A percentile compares a stretch with the other conserved stretches of the same genome.
Conservation (phyloP, 2,888 invertebrate genomes). For the Eupithecia vulgata region DNA sequence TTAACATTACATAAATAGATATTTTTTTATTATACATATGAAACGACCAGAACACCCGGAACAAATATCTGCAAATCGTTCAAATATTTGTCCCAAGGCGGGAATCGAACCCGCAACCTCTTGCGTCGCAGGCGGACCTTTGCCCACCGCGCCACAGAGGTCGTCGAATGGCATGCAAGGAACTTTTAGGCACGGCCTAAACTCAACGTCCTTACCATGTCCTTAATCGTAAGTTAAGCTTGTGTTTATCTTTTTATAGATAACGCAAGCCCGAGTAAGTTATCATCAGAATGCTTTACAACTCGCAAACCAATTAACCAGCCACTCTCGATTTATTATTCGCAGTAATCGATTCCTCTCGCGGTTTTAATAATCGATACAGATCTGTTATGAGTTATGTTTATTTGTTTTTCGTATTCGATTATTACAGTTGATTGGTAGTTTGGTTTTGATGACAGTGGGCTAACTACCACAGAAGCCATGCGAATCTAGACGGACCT, state of each 20-base stretch:
- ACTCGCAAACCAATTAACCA: slow-evolving; percentile 77
- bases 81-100: too few relatives aligned
- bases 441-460: slow-evolving; percentile 49
- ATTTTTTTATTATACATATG: too few relatives aligned
- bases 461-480: background rate
- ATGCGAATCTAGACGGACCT: background rate
- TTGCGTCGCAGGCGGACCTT: too few relatives aligned
- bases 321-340: slow-evolving; percentile 65
- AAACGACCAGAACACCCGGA: too few relatives aligned
- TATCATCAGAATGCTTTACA: slow-evolving; percentile 68
- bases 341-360: slow-evolving; percentile 75
- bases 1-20: too few relatives aligned
- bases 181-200: background rate
- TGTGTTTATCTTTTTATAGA: background rate
- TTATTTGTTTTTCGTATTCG: slow-evolving; percentile 75
- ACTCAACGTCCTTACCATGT: background rate
- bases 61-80: too few relatives aligned
- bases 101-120: too few relatives aligned
- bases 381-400: slow-evolving; percentile 73
- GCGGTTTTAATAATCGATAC: slow-evolving; percentile 77
- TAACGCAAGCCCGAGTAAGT: slow-evolving; percentile 55
- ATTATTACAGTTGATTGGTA: slow-evolving; percentile 38
- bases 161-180: background rate
- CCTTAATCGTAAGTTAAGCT: background rate
- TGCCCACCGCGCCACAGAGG: too few relatives aligned